Base-by-base conservation (phyloP, 2,888 invertebrate genomes). In the Tortrix viridana region DNA sequence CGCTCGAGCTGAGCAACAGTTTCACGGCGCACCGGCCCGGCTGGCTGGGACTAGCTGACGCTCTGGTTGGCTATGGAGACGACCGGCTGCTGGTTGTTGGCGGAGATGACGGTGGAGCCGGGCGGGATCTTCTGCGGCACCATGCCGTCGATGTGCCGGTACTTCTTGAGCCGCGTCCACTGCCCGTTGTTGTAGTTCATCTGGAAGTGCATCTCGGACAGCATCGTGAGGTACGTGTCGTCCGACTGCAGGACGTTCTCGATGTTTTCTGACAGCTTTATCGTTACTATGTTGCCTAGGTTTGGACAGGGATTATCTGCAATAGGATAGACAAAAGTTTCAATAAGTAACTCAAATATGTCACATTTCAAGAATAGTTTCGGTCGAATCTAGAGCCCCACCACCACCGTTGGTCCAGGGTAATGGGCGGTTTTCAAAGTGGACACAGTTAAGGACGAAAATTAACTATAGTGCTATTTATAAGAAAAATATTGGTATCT, bases 161-260 rank as follows among this genome's bases (percentile, higher is more conserved):
- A 96, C 79, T 98, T 98, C 87, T 98, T 97, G 74, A 98, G 78
- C 3, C 91, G 93, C 81, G 98, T 98, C 98, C 98, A 99, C 82
- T 99, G 98, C 86, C 99, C 99, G 58, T 97, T 98, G 80, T 97
- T 97, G 89, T 99, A 99, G 90, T 99, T 99, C 97, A 99, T 97
- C 85, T 99, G 98, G 94, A 99, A 99, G 88, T 98, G 98, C 69
- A 97, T 98, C 86, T 99, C 99, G 0, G 97, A 97, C 56, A 97
- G 89, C 95, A 97, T 96, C 0, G 95, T 94, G 20, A 94, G 90
- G 75, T 95, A 95, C 0, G 96, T 95, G 69, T 97, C 97, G 84
- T 98, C 98, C 0, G 96, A 93, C 79, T 98, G 97, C 12, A 95
- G 93, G 0, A 98, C 96, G 73, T 96, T 96, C 85, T 99, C 98